Conservation (phyloP, 2,888 invertebrate genomes). For the Trichogramma evanescens region DNA sequence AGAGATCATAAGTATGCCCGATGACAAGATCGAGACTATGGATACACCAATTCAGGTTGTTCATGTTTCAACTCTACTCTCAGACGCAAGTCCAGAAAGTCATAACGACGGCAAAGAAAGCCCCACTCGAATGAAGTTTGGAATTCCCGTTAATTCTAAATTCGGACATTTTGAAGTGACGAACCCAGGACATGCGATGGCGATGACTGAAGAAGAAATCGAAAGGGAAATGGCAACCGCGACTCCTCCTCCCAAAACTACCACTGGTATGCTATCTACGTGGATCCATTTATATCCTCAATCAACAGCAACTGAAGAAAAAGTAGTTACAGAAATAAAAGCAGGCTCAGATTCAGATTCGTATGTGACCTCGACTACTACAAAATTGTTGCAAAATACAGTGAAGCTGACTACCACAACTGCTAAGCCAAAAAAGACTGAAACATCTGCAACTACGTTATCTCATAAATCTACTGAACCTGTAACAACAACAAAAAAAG, state of each 20-base stretch:
- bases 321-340: constrained; percentile 12
- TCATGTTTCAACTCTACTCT: constrained; percentile 17
- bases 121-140: constrained; percentile 28
- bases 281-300: constrained; percentile 66
- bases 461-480: constrained; percentile 21
- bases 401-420: constrained; percentile 23
- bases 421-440: constrained; percentile 24
- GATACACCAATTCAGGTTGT: constrained; percentile 19
- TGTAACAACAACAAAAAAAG: constrained; percentile 14
- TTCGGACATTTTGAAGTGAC: constrained; percentile 40
- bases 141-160: constrained; percentile 42
- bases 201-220: constrained; percentile 58
- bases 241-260: constrained; percentile 45
- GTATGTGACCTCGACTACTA: neutral
- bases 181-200: constrained; percentile 63
- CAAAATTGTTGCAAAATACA: constrained; percentile 9
- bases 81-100: constrained; percentile 18
- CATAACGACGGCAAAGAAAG: constrained; percentile 25
- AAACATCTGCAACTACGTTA: constrained; percentile 17
- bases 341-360: constrained; percentile 4
- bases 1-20: constrained; percentile 15
- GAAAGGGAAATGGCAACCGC: constrained; percentile 49
- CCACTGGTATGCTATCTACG: constrained; percentile 64
- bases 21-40: constrained; percentile 17
- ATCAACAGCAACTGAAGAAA: constrained; percentile 29